Percentiles rank a stretch among this genome's conserved stretches.
phyloP scores from a whole-genome alignment of 30 jellyfish, hydroid and myxozoan species.

The Pseudorhiza aurosa region DNA sequence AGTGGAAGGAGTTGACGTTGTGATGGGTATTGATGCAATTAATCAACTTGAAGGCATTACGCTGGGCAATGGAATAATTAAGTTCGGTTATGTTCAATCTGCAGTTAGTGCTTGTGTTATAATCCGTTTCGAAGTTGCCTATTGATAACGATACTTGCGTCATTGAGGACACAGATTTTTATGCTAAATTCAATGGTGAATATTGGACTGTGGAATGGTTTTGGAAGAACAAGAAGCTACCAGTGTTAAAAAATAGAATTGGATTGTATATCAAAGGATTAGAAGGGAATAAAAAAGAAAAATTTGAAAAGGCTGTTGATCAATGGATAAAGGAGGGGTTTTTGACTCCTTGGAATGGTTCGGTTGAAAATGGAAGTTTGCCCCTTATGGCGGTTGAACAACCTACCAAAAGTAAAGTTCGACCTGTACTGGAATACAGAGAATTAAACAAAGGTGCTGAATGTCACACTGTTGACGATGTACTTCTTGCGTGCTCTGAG shows the following conservation, averaged over 20 bases:
- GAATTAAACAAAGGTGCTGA: not conserved
- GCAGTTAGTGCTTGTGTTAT: too few species aligned
- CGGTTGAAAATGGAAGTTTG: not conserved
- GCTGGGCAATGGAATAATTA: too few species aligned
- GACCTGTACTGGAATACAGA: constrained; percentile 10
- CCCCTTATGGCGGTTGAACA: constrained; percentile 5
- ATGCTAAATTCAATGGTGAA: constrained; percentile 17
- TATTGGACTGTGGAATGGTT: constrained; percentile 13
- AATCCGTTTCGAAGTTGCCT: too few species aligned
- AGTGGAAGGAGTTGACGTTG: not conserved
- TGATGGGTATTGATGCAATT: not conserved
- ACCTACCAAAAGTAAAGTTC: not conserved
- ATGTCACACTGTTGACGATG: constrained; percentile 2
- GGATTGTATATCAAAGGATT: too few species aligned
- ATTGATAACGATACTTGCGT: not conserved
- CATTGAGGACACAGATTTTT: constrained; percentile 14
- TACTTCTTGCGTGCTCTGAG: constrained; percentile 11
- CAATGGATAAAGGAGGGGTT: not conserved
- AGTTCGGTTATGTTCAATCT: too few species aligned
- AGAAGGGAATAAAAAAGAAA: too few species aligned
- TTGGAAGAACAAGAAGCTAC: too few species aligned
- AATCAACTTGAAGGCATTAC: not conserved
- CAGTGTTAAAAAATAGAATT: too few species aligned
- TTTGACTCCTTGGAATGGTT: not conserved
- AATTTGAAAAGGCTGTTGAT: not conserved